These are phyloP conservation scores for Calyptommatus sinebrachiatus DNA, from an alignment of 2,113 vertebrate genomes.

Conservation along the genomic window DNA sequence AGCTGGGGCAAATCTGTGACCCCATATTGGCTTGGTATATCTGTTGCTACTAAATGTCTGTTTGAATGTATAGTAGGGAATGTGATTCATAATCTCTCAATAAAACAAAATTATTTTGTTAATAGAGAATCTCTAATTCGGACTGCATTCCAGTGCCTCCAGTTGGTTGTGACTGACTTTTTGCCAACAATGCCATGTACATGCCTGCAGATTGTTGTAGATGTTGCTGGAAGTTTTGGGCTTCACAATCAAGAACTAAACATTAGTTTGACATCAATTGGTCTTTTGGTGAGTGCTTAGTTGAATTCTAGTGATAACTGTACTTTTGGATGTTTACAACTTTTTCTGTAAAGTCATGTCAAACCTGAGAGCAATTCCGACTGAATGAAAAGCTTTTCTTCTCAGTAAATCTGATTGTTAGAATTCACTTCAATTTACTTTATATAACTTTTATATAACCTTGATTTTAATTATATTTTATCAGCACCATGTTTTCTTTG, in stretches of 20 bases:
- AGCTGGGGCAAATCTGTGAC: too few species aligned
- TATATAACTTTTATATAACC: too few species aligned
- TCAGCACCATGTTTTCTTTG: too few species aligned
- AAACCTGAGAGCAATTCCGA: background rate
- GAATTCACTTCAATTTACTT: too few species aligned
- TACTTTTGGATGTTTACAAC: background rate
- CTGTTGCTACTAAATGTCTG: background rate
- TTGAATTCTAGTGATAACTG: slow-evolving; percentile 17
- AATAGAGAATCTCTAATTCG: slow-evolving; percentile 93
- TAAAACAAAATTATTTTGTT: slow-evolving; percentile 53
- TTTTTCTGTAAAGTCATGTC: background rate
- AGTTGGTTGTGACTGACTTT: slow-evolving; percentile 98
- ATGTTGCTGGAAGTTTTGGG: slow-evolving; percentile 97
- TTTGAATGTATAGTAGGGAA: background rate
- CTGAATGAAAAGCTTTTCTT: background rate
- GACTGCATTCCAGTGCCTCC: slow-evolving; percentile 98
- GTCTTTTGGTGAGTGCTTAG: slow-evolving; percentile 85
- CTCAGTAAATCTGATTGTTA: background rate
- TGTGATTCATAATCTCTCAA: slow-evolving; percentile 18
- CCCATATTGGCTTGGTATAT: too few species aligned
- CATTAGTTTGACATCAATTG: slow-evolving; percentile 98
- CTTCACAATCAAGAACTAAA: slow-evolving; percentile 99
- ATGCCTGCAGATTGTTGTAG: slow-evolving; percentile 97
- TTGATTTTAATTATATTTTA: too few species aligned
- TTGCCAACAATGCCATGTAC: slow-evolving; percentile 97